Conservation (phyloP, 2,797 vertebrate species). For the Hephaestus fuliginosus region DNA sequence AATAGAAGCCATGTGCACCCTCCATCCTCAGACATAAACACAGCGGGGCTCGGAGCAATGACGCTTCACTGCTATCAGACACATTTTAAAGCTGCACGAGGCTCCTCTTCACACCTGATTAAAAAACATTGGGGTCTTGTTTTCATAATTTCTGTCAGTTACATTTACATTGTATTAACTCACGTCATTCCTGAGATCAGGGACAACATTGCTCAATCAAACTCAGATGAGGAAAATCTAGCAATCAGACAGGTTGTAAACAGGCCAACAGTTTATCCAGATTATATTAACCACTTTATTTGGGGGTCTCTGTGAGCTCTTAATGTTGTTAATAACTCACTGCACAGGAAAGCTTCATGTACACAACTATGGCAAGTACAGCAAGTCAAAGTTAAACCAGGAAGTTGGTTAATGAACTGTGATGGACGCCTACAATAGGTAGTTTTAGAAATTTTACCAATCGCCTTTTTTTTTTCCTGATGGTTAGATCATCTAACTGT, state of each 20-base stretch:
- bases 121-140: background rate
- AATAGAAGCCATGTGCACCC: constrained; percentile 63
- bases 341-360: background rate
- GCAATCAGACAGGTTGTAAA: background rate
- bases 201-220: background rate
- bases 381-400: background rate
- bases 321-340: background rate
- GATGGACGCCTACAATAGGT: background rate
- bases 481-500: background rate
- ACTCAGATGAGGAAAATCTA: background rate
- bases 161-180: background rate
- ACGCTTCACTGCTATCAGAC: background rate
- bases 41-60: constrained; percentile 18
- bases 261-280: background rate
- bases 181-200: no score
- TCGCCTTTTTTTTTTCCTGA: background rate
- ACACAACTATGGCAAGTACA: background rate
- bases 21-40: constrained; percentile 54
- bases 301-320: background rate
- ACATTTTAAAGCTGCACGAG: background rate
- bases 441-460: background rate
- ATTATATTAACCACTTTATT: background rate
- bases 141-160: background rate
- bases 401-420: background rate
- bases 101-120: background rate